Evolutionary conservation across 1,140 invertebrate genomes (phyloP).

Genomic region (Tetranychus urticae): DNA sequence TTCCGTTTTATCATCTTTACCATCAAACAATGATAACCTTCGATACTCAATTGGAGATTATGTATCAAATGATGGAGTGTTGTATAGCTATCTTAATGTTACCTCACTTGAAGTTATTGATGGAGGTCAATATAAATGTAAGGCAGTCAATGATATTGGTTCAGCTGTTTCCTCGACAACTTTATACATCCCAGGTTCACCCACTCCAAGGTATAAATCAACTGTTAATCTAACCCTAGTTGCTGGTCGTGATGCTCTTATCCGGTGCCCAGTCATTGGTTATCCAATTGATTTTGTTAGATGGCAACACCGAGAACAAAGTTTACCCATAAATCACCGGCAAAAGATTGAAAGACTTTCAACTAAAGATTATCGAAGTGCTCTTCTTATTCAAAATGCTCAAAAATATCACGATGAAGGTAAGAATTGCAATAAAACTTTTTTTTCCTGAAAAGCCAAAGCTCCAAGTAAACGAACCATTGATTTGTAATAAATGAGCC

Average conservation of each 20-base stretch:
- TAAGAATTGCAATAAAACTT: not conserved
- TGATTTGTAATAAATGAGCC: too few species aligned
- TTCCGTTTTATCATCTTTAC: too few species aligned
- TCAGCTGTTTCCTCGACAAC: conserved; percentile 47
- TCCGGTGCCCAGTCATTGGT: conserved; percentile 17
- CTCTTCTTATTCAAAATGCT: not conserved
- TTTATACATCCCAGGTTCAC: conserved; percentile 63
- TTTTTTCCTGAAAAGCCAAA: not conserved
- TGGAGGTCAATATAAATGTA: conserved; percentile 43
- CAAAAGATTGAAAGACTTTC: conserved; percentile 34
- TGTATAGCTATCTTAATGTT: conserved; percentile 83
- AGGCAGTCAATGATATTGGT: conserved; percentile 53
- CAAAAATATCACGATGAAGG: not conserved
- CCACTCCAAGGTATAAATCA: conserved; percentile 43
- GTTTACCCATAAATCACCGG: conserved; percentile 49
- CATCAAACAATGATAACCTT: not conserved
- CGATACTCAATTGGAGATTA: conserved; percentile 45
- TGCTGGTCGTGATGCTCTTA: conserved; percentile 20
- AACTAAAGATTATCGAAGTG: not conserved
- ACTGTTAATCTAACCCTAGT: conserved; percentile 24
- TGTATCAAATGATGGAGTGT: conserved; percentile 67
- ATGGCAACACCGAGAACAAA: conserved; percentile 29
- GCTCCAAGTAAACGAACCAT: too few species aligned
- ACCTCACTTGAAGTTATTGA: conserved; percentile 23
- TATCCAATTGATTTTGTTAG: conserved; percentile 19